phyloP scores from a whole-genome alignment of 2,797 vertebrate species.

The Coilia nasus region DNA sequence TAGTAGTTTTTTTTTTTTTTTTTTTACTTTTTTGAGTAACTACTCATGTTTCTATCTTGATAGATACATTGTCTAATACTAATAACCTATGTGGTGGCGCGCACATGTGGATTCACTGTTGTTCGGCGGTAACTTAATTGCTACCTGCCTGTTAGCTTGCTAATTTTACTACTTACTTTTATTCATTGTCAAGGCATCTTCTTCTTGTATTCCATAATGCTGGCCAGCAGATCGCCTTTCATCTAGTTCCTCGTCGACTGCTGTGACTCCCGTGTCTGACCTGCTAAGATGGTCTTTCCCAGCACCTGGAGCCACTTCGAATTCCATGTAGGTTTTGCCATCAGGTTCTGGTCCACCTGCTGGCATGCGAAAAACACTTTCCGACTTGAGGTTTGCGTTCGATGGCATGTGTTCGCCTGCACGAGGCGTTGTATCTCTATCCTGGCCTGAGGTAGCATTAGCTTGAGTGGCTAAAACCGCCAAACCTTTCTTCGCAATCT shows the following conservation, averaged over 20 bases:
- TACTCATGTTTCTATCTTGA: no score
- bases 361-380: not conserved
- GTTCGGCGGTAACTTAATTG: no score
- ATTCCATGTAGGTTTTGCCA: conserved; percentile 37
- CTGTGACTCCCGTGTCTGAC: not conserved
- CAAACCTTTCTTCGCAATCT: no score
- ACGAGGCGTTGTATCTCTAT: not conserved
- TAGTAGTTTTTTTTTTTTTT: no score
- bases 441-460: not conserved
- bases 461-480: not conserved
- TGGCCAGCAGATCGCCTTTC: not conserved
- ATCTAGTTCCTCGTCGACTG: not conserved
- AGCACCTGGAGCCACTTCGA: not conserved
- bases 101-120: no score
- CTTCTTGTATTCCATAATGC: not conserved
- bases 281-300: not conserved
- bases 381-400: not conserved
- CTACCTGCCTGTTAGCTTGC: not conserved
- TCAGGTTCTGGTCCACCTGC: not conserved
- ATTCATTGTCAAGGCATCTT: not conserved
- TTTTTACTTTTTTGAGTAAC: no score
- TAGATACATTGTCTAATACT: no score
- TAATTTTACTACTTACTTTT: not conserved
- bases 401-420: not conserved
- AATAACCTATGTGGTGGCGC: no score